Conservation (phyloP, 2,797 vertebrate species). For the Acanthopagrus latus region DNA sequence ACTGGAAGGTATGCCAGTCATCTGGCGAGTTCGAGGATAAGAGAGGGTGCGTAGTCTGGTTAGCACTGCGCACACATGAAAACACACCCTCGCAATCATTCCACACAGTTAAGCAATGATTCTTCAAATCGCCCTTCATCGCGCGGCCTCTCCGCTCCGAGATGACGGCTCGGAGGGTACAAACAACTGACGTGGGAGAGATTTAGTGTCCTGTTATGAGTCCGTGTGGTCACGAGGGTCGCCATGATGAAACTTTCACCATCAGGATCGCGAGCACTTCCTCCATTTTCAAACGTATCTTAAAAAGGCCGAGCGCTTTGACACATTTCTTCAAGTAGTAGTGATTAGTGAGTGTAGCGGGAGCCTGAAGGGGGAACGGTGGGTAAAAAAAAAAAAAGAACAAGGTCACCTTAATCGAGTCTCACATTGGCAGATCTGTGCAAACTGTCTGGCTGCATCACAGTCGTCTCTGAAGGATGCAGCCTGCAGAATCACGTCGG, state of each 20-base stretch:
- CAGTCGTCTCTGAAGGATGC: too few species aligned
- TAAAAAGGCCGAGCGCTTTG: too few species aligned
- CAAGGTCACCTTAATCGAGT: slow-evolving; percentile 9
- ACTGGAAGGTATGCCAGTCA: slow-evolving; percentile 60
- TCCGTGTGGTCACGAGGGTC: not conserved
- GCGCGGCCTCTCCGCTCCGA: slow-evolving; percentile 19
- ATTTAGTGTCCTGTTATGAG: not conserved
- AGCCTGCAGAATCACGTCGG: too few species aligned
- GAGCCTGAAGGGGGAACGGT: not conserved
- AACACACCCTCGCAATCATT: slow-evolving; percentile 44
- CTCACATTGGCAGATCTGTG: too few species aligned
- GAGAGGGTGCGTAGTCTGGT: slow-evolving; percentile 17
- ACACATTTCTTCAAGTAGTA: not conserved
- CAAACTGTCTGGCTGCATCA: too few species aligned
- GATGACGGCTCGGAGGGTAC: not conserved
- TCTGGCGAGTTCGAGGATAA: slow-evolving; percentile 37
- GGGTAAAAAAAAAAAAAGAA: not conserved
- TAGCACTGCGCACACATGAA: slow-evolving; percentile 5
- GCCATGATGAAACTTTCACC: not conserved
- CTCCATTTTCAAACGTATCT: not conserved
- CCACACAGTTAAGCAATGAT: slow-evolving; percentile 40
- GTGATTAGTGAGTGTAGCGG: not conserved
- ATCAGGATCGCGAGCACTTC: not conserved
- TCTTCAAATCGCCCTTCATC: slow-evolving; percentile 12
- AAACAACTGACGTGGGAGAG: not conserved